Base-by-base conservation (phyloP, 1,140 invertebrate genomes). In the Drosophila watanabei region DNA sequence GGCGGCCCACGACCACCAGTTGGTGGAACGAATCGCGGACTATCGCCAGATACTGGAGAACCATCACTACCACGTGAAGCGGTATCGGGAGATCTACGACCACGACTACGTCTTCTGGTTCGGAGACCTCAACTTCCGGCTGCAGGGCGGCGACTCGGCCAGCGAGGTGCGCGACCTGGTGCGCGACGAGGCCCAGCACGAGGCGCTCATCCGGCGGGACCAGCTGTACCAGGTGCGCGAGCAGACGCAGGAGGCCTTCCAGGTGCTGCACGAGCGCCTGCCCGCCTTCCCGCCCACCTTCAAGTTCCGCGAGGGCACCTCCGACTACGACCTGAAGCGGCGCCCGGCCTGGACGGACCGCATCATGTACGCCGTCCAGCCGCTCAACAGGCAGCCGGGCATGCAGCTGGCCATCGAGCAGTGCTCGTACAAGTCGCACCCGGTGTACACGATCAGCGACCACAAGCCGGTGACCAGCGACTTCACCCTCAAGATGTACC, bases 341-440 rank as follows among this genome's bases (percentile, higher is more conserved):
- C 96, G 97, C 6, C 99, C 99, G 10, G 99, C 99, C 9, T 99
- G 99, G 99, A 99, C 98, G 94, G 99, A 99, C 94, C 95, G 99
- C 75, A 96, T 99, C 79, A 95, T 99, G 75, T 99, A 97, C 96
- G 97, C 96, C 94, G 97, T 97, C 9, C 95, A 95, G 76, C 94
- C 94, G 9, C 41, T 80, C 0, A 91, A 90, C 30, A 63, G 80
- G 5, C 89, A 86, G 11, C 91, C 90, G 0, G 88, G 76, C 35
- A 88, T 91, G 76, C 94, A 93, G 57, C 92, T 95, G 2, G 79
- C 91, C 48, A 97, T 99, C 37, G 94, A 94, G 70, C 97, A 98
- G 92, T 81, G 96, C 24, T 94, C 94, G 9, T 99, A 99, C 91
- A 95, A 96, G 91, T 98, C 97, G 93, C 97, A 99, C 94, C 96